phyloP scores from a whole-genome alignment of 2,113 vertebrate species.

The Equus quagga region DNA sequence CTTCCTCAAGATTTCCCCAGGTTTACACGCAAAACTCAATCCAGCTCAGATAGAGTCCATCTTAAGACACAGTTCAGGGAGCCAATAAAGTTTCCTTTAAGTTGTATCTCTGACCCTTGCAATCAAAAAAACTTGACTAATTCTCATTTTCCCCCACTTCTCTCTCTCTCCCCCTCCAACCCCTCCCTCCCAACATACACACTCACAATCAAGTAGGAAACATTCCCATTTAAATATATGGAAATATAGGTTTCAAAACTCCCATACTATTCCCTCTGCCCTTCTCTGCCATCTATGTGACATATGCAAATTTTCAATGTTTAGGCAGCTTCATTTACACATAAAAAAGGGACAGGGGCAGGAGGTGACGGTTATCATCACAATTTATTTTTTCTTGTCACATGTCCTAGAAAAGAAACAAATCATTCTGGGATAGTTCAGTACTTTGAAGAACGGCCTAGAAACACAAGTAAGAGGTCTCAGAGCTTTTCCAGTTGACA shows the following conservation, averaged over 20 bases:
- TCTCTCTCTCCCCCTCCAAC: not conserved
- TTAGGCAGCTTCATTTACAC: not conserved
- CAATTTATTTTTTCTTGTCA: conserved; percentile 33
- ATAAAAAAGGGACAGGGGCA: not conserved
- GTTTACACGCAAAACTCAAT: not conserved
- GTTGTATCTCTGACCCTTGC: not conserved
- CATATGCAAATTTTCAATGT: not conserved
- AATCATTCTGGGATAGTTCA: not conserved
- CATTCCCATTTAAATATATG: not conserved
- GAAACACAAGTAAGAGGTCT: not conserved
- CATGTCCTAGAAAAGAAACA: not conserved
- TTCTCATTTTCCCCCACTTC: not conserved
- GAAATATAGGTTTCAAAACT: not conserved
- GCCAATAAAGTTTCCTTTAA: not conserved
- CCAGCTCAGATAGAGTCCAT: not conserved
- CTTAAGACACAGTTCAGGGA: not conserved
- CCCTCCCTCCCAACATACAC: not conserved
- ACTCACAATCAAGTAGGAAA: not conserved
- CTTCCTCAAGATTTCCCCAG: not conserved
- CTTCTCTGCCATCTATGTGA: not conserved
- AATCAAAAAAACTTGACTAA: not conserved
- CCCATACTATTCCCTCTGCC: not conserved
- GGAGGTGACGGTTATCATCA: not conserved
- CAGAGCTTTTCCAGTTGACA: not conserved
- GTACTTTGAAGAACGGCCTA: not conserved